Conservation (phyloP, 1,140 invertebrate genomes). For the Hydropsyche tenuis region DNA sequence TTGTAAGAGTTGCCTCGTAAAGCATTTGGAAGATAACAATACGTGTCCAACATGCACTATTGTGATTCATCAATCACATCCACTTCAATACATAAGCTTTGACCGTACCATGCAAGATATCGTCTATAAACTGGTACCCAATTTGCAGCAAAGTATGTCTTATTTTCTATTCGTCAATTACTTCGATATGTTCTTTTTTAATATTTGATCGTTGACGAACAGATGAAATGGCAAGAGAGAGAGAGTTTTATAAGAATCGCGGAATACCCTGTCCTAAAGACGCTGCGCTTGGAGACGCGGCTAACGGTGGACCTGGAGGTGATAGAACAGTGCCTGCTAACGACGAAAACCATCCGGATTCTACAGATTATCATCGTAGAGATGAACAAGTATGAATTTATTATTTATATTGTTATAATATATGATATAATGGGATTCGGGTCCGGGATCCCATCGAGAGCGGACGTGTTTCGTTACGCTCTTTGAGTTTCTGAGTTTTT, state of each 20-base stretch:
- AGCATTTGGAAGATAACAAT: slow-evolving; percentile 96
- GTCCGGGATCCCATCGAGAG: no score
- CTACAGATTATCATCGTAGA: slow-evolving; percentile 89
- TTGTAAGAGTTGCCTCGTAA: slow-evolving; percentile 97
- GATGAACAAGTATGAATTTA: slow-evolving; percentile 83
- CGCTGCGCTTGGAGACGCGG: slow-evolving; percentile 69
- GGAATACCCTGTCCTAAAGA: slow-evolving; percentile 90
- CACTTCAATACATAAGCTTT: slow-evolving; percentile 95
- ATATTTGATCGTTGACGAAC: neutral
- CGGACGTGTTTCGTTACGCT: no score
- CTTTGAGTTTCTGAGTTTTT: no score
- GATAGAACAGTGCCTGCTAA: slow-evolving; percentile 69
- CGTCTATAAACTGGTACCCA: slow-evolving; percentile 95
- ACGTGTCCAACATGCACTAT: slow-evolving; percentile 96
- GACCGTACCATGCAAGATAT: slow-evolving; percentile 99
- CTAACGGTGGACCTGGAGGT: slow-evolving; percentile 64
- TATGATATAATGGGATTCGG: neutral
- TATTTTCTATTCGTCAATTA: slow-evolving; percentile 1
- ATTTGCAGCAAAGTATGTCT: slow-evolving; percentile 84
- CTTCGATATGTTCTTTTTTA: neutral
- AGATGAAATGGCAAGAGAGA: slow-evolving; percentile 88
- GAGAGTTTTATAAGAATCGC: slow-evolving; percentile 84
- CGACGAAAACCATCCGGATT: slow-evolving; percentile 74
- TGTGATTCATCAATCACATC: slow-evolving; percentile 97
- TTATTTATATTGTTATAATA: neutral